Conservation (phyloP, 2,888 invertebrate species). For the Rhabditoides inermis region DNA sequence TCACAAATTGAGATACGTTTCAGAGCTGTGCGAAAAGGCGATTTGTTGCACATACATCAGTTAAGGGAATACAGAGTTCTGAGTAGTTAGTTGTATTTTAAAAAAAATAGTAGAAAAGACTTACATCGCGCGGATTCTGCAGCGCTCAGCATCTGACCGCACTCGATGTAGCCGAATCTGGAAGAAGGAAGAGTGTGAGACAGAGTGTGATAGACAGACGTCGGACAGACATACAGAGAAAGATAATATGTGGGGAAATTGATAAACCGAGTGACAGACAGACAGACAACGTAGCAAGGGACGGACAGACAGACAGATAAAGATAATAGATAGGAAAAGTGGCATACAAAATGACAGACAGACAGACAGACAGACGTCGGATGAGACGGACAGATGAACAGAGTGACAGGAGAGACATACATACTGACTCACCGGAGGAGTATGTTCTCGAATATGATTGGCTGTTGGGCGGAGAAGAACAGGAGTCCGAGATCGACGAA, state of each 20-base stretch:
- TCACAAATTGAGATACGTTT: too few relatives aligned
- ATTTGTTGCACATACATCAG: too few relatives aligned
- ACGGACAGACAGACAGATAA: background rate
- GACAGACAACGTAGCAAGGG: conserved; percentile 1
- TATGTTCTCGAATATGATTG: conserved; percentile 48
- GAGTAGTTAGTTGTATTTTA: too few relatives aligned
- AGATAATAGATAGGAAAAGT: background rate
- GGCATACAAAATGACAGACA: background rate
- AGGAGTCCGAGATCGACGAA: conserved; percentile 46
- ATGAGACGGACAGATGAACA: background rate
- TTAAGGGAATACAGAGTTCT: too few relatives aligned
- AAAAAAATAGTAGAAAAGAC: too few relatives aligned
- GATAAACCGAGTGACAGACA: conserved; percentile 10
- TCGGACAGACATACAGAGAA: background rate
- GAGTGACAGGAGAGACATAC: background rate
- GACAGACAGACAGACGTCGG: background rate
- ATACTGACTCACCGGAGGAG: conserved; percentile 15
- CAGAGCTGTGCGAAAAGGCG: too few relatives aligned
- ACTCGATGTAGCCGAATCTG: conserved; percentile 38
- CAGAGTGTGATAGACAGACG: background rate
- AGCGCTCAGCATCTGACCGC: conserved; percentile 43
- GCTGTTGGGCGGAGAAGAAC: conserved; percentile 50
- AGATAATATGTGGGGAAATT: background rate
- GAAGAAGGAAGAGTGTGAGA: background rate
- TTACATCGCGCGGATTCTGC: conserved; percentile 47